Conservation (phyloP, 2,113 vertebrate species). For the Gadus chalcogrammus region DNA sequence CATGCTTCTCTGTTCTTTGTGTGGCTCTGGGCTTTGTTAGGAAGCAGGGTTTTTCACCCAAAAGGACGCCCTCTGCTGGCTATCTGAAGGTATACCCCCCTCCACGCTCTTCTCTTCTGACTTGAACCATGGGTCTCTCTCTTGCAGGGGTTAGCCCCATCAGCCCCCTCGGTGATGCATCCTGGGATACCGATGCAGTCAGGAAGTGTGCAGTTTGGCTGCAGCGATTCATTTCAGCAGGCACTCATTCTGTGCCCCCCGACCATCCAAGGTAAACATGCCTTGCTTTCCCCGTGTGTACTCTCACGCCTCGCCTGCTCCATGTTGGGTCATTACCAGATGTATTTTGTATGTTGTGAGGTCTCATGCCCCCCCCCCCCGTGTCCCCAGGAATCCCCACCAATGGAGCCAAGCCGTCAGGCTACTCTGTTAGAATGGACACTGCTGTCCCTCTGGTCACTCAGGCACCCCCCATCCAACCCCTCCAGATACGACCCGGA, state of each 20-base stretch:
- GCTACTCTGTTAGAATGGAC: constrained; percentile 90
- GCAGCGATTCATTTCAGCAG: constrained; percentile 92
- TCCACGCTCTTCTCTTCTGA: background rate
- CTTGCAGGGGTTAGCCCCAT: constrained; percentile 82
- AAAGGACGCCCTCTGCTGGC: constrained; percentile 55
- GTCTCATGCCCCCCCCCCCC: constrained; percentile 12
- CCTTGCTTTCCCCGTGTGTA: background rate
- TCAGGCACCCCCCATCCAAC: constrained; percentile 88
- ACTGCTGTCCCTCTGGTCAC: constrained; percentile 88
- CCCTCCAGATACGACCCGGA: constrained; percentile 89
- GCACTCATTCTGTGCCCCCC: constrained; percentile 93
- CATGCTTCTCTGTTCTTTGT: constrained; percentile 36
- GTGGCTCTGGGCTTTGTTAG: constrained; percentile 14
- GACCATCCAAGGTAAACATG: constrained; percentile 84
- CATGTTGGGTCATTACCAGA: background rate
- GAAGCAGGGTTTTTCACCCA: background rate
- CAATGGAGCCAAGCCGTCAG: constrained; percentile 82
- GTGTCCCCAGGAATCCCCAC: constrained; percentile 82
- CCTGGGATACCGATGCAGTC: constrained; percentile 92
- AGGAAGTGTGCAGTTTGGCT: constrained; percentile 90
- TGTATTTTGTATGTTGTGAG: background rate
- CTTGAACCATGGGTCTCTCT: constrained; percentile 3
- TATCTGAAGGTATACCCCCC: background rate
- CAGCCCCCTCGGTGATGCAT: constrained; percentile 87
- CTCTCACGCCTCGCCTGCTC: background rate